Evolutionary conservation across 2,797 vertebrate genomes (phyloP).

Genomic region (Diplodus puntazzo): DNA sequence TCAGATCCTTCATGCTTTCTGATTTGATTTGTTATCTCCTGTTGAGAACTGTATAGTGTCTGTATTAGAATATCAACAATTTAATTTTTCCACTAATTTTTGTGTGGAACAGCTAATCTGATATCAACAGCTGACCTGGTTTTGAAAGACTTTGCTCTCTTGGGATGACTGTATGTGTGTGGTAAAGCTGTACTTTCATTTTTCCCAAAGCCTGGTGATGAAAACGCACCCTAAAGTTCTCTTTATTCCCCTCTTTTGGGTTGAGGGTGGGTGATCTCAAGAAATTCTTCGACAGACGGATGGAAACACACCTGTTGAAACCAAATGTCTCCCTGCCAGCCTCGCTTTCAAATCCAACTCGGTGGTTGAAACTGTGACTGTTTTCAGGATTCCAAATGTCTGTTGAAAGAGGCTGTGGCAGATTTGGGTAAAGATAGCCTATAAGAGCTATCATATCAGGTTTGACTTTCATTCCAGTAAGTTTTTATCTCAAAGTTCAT

Average conservation of each 20-base stretch:
- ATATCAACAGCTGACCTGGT: background rate
- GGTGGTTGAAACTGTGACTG: constrained; percentile 52
- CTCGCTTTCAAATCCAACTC: constrained; percentile 46
- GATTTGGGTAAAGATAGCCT: constrained; percentile 16
- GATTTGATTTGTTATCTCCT: background rate
- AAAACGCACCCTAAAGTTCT: background rate
- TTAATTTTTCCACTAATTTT: background rate
- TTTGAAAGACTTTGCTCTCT: background rate
- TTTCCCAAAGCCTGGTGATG: background rate
- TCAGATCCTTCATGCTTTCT: background rate
- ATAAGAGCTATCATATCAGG: background rate
- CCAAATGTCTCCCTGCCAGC: constrained; percentile 21
- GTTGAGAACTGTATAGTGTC: background rate
- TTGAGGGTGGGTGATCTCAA: background rate
- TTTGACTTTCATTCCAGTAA: constrained; percentile 26
- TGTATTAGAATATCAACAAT: background rate
- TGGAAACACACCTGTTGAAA: constrained; percentile 31
- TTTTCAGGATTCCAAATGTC: constrained; percentile 31
- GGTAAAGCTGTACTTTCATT: background rate
- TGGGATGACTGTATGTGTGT: background rate
- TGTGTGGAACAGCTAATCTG: background rate
- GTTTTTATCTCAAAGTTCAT: background rate
- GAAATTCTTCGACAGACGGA: background rate
- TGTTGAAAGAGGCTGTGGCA: constrained; percentile 13
- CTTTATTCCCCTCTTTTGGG: background rate